These are phyloP conservation scores for Fulica atra DNA, from an alignment of 2,113 vertebrate species.

Conservation along the genomic window DNA sequence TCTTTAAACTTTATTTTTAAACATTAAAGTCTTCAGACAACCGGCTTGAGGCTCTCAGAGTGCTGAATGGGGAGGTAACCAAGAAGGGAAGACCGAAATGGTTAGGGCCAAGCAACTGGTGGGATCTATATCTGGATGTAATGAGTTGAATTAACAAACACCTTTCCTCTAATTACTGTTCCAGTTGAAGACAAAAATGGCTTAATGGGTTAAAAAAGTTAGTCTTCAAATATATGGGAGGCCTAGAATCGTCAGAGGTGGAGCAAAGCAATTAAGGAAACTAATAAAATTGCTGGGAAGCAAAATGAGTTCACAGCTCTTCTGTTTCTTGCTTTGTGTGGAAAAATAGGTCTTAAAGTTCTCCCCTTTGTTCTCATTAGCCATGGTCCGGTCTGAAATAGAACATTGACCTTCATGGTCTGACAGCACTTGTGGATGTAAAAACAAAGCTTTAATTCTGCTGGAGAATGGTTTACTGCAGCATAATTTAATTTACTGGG, in stretches of 20 bases:
- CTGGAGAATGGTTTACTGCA: background rate
- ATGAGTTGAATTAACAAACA: background rate
- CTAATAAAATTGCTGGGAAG: constrained; percentile 38
- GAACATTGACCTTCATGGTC: background rate
- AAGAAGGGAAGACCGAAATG: background rate
- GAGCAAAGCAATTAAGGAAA: constrained; percentile 61
- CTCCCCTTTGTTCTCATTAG: background rate
- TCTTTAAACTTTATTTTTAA: no score
- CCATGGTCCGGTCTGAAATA: background rate
- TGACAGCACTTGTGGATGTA: background rate
- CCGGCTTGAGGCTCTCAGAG: background rate
- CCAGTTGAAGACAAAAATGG: background rate
- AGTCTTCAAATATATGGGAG: background rate
- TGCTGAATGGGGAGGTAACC: background rate
- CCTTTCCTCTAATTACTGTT: background rate
- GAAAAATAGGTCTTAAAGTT: constrained; percentile 42
- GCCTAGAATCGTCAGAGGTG: constrained; percentile 7
- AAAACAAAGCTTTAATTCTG: background rate
- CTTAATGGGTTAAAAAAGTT: background rate
- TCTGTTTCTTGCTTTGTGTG: background rate
- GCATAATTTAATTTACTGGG: background rate
- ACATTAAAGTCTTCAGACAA: background rate
- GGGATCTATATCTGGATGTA: background rate
- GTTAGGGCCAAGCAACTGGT: background rate
- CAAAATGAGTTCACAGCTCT: constrained; percentile 56